Conservation (phyloP, 2,888 invertebrate genomes). For the Disparrhopalites patrizii region DNA sequence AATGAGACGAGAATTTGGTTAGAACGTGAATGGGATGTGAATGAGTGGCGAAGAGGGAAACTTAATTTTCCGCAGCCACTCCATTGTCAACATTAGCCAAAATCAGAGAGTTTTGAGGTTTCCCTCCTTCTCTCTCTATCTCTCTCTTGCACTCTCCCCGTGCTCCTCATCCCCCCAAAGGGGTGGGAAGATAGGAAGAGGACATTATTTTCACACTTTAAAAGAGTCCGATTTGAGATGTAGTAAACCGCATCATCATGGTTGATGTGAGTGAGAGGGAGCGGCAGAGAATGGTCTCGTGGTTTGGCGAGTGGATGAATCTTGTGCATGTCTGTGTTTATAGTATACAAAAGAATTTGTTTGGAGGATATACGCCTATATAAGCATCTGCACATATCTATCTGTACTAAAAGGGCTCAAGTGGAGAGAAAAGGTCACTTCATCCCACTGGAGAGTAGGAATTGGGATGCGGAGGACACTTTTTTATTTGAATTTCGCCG, state of each 20-base stretch:
- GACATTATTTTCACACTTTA: not conserved
- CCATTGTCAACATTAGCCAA: not conserved
- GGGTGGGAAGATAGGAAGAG: no score
- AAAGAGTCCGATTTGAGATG: not conserved
- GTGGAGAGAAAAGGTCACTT: no score
- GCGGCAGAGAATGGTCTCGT: not conserved
- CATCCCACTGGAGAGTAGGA: no score
- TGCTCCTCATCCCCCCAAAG: no score
- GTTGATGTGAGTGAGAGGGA: conserved; percentile 4
- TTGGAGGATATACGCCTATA: no score
- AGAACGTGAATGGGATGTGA: not conserved
- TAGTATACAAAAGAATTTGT: no score
- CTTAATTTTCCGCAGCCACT: conserved; percentile 1
- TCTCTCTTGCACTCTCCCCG: no score
- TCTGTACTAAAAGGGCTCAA: no score
- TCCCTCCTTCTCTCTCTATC: not conserved
- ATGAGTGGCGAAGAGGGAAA: not conserved
- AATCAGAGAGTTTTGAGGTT: conserved; percentile 9
- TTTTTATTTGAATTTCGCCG: no score
- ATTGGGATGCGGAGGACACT: no score
- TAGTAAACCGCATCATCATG: conserved; percentile 4
- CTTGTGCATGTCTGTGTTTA: not conserved
- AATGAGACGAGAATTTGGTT: not conserved
- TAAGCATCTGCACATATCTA: no score
- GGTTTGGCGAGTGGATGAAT: not conserved